Base-by-base conservation (phyloP, 2,888 invertebrate genomes). In the Pachycephus smyrnensis region DNA sequence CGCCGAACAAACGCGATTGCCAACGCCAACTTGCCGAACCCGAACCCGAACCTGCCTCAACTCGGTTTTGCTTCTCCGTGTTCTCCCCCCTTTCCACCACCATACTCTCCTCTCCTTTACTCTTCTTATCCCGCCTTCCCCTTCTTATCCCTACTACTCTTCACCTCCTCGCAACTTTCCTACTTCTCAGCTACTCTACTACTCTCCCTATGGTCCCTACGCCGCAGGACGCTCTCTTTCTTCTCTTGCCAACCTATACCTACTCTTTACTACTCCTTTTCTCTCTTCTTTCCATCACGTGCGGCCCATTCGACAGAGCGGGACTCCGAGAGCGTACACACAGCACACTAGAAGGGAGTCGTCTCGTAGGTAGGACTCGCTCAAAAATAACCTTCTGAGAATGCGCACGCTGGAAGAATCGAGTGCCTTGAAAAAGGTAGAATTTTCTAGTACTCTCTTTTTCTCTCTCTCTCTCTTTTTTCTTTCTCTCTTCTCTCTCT, bases 1-100 rank as follows among this genome's bases (percentile, higher is more conserved):
- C 91, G 91, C 91, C 90, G 88, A 90, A 91, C 91, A 88, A 89
- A 85, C 89, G 89, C 90, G 89, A 89, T 89, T 87, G 89, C 88
- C 86, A 87, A 87, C 82, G 82, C 78, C 86, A 87, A 88, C 89
- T 90, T 89, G 89, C 90, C 91, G 88, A 90, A 91, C 90, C 89
- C 88, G 88, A 88, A 88, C 85, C 84, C 87, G 85, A 85, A 88
- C 90, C 90, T 89, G 88, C 90, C 88, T 85, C 86, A 88, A 88
- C 88, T 86, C 85, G 86, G 84, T 85, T 86, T 82, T 80, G 76
- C 79, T 68, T 30, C 36, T 36, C 74, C 74, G 35, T 30, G 32
- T 78, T 68, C 76, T 77, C 77, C 30, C 71, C 75, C 76, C 77
- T 75, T 77, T 73, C 77, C 75, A 75, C 79, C 81, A 68, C 75